Conservation (phyloP, 2,113 vertebrate genomes). For the Nesoenas mayeri region DNA sequence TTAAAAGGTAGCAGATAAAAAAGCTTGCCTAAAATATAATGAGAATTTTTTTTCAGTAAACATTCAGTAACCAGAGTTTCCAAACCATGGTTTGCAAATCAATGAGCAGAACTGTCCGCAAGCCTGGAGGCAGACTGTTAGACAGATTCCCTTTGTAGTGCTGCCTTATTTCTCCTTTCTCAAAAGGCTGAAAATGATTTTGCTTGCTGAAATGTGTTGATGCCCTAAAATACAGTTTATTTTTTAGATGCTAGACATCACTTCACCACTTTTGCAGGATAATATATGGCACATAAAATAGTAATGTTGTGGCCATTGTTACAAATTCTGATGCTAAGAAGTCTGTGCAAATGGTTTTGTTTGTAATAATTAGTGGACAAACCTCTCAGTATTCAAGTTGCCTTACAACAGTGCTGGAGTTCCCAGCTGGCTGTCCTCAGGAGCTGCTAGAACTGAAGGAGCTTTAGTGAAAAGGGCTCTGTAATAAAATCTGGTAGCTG, state of each 20-base stretch:
- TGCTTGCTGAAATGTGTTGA: neutral
- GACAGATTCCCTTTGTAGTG: slow-evolving; percentile 20
- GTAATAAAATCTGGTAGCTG: neutral
- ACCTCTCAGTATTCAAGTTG: neutral
- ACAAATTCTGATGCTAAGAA: neutral
- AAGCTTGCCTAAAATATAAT: slow-evolving; percentile 34
- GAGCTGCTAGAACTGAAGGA: neutral
- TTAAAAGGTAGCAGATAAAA: slow-evolving; percentile 60
- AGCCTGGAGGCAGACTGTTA: neutral
- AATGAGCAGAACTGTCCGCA: slow-evolving; percentile 2
- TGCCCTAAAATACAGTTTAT: neutral
- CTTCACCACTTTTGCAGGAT: neutral
- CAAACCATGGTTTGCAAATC: neutral
- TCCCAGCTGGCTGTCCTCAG: neutral
- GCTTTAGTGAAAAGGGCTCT: neutral
- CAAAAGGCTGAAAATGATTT: neutral
- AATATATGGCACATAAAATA: neutral
- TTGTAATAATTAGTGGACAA: neutral
- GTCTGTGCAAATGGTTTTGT: neutral
- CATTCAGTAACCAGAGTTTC: neutral
- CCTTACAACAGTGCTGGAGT: neutral
- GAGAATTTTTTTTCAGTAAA: slow-evolving; percentile 37
- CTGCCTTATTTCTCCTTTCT: neutral
- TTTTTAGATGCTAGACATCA: neutral
- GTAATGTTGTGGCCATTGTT: neutral